Evolutionary conservation across 2,797 vertebrate species (phyloP), one percentile per base, ranked within the genome.

Genomic region (Micrastur ruficollis): DNA sequence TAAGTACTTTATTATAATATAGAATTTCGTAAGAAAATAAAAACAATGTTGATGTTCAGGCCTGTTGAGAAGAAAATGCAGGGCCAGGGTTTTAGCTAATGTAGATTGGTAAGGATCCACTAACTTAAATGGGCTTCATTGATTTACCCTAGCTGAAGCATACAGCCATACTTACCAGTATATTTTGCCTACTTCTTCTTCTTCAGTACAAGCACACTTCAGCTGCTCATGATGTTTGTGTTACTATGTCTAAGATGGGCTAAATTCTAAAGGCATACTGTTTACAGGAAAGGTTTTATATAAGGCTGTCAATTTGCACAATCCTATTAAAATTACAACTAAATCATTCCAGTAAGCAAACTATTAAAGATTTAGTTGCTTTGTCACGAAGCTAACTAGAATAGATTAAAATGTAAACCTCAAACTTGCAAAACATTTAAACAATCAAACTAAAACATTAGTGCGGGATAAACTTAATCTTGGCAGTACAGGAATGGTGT

Each of bases 261-360:
- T 80, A 81, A 92, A 91, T 66, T 96, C 55, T 90, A 81, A 46
- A 89, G 63, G 81, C 68, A 66, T 75, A 81, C 16, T 92, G n/a
- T 72, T 97, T 95, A 73, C 47, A 89, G 59, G 70, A 90, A 91
- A 81, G 40, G n/a, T 94, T 95, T 95, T 96, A 96, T 96, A 95
- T 96, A 94, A 93, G 90, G 26, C 49, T 94, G 47, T 75, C 72
- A 95, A 81, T 97, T 97, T 96, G 21, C 49, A 70, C 82, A 76
- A 70, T 83, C 75, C 58, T 89, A 67, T 96, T 97, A 95, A 97
- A 98, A 98, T 97, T 93, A 92, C 91, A 86, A 49, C 58, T 83
- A 93, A 94, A 92, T 95, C 32, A 76, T 95, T 97, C 47, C 38
- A 73, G 42, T 90, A 86, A 95, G 26, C 32, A 97, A 96, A 93